Conservation (phyloP, 2,113 vertebrate genomes). For the Brienomyrus brachyistius region DNA sequence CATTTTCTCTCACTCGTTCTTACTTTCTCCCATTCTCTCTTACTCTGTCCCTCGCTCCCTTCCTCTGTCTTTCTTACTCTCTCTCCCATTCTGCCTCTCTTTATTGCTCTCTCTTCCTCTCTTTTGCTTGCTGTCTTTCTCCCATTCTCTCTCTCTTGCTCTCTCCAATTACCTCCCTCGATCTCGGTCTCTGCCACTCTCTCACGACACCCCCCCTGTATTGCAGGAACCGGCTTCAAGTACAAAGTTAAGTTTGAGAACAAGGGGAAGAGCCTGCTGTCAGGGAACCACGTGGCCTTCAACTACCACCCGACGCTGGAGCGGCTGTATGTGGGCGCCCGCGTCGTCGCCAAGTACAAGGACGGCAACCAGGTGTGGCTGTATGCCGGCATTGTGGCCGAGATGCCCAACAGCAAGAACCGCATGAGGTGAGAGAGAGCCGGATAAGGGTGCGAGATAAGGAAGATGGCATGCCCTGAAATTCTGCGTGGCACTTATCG, state of each 20-base stretch:
- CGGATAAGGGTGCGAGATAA: not conserved
- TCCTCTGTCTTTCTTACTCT: not conserved
- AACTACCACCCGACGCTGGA: constrained; percentile 82
- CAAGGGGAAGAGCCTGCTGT: constrained; percentile 93
- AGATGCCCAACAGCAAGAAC: constrained; percentile 92
- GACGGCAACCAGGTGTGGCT: constrained; percentile 92
- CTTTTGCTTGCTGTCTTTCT: constrained; percentile 8
- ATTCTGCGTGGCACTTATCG: not conserved
- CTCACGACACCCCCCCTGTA: not conserved
- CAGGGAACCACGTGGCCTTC: constrained; percentile 92
- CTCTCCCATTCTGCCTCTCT: not conserved
- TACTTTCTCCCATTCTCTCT: too few species aligned
- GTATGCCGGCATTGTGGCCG: constrained; percentile 92
- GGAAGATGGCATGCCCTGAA: not conserved
- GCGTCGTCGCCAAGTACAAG: constrained; percentile 94
- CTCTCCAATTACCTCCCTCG: not conserved
- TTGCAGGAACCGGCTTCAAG: constrained; percentile 71
- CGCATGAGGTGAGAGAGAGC: constrained; percentile 72
- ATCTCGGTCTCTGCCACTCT: not conserved
- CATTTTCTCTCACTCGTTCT: not conserved
- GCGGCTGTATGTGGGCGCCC: constrained; percentile 79
- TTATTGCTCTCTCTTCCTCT: not conserved
- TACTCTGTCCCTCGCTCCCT: too few species aligned
- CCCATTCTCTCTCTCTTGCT: too few species aligned
- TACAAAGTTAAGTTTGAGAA: constrained; percentile 96